Evolutionary conservation across 2,113 vertebrate genomes (phyloP).

Genomic region (Cyrtonyx montezumae): DNA sequence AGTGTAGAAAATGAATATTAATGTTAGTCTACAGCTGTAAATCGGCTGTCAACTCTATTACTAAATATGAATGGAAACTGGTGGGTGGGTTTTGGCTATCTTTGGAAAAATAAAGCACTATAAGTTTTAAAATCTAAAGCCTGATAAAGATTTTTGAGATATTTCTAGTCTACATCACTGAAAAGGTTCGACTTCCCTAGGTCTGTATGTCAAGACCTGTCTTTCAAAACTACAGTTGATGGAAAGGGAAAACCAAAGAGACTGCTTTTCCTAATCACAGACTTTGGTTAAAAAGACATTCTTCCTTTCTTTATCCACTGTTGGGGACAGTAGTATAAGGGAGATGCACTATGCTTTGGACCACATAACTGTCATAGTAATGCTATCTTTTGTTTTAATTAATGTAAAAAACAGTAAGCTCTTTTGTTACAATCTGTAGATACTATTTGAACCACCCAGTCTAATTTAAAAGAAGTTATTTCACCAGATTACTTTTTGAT

Average conservation of each 20-base stretch:
- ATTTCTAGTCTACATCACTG: background rate
- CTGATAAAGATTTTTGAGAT: background rate
- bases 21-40: background rate
- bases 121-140: background rate
- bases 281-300: background rate
- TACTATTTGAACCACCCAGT: background rate
- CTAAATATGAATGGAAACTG: background rate
- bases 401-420: background rate
- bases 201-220: background rate
- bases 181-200: background rate
- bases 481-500: background rate
- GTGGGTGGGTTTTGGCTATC: background rate
- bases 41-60: background rate
- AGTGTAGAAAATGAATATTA: background rate
- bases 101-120: background rate
- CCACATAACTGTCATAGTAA: conserved; percentile 37
- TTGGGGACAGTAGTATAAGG: background rate
- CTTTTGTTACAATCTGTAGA: background rate
- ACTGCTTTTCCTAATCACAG: background rate
- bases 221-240: background rate
- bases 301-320: background rate
- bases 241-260: background rate
- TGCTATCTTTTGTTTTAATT: conserved; percentile 44
- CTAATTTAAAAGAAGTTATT: conserved; percentile 1
- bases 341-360: background rate